Evolutionary conservation across 2,888 invertebrate species (phyloP).

Genomic region (Patella depressa): DNA sequence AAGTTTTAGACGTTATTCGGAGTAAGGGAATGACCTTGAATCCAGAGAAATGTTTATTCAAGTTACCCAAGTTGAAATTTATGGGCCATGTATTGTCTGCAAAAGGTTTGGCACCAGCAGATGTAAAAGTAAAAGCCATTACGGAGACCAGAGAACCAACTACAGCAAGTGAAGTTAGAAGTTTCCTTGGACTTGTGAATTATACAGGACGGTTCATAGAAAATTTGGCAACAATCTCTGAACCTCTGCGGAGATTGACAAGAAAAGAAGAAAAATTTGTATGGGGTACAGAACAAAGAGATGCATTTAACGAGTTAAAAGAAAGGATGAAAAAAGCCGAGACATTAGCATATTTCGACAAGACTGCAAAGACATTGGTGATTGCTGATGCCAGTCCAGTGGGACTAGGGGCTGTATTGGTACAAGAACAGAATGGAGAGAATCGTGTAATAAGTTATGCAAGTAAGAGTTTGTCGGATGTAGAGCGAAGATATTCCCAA

Average conservation of each 20-base stretch:
- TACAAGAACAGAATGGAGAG: conserved; percentile 32
- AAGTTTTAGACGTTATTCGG: neutral
- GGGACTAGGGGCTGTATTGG: conserved; percentile 31
- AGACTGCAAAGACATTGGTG: conserved; percentile 15
- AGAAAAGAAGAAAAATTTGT: neutral
- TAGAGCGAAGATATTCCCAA: conserved; percentile 36
- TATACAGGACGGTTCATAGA: neutral
- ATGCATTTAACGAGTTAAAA: conserved; percentile 28
- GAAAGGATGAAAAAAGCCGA: conserved; percentile 3
- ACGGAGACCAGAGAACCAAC: neutral
- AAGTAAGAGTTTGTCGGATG: conserved; percentile 26
- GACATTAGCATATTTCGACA: conserved; percentile 24
- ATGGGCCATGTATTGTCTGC: neutral
- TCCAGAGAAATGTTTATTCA: neutral
- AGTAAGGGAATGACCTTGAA: neutral
- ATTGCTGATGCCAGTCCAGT: conserved; percentile 35
- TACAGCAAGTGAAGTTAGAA: neutral
- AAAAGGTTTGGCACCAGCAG: neutral
- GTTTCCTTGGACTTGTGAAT: neutral
- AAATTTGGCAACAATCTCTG: neutral
- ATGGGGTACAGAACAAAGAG: conserved; percentile 1
- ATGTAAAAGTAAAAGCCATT: neutral
- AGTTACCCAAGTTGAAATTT: neutral
- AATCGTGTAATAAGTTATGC: conserved; percentile 34
- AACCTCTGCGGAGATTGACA: neutral